Base-by-base conservation (phyloP, 2,797 vertebrate genomes). In the Cossypha niveicapilla region DNA sequence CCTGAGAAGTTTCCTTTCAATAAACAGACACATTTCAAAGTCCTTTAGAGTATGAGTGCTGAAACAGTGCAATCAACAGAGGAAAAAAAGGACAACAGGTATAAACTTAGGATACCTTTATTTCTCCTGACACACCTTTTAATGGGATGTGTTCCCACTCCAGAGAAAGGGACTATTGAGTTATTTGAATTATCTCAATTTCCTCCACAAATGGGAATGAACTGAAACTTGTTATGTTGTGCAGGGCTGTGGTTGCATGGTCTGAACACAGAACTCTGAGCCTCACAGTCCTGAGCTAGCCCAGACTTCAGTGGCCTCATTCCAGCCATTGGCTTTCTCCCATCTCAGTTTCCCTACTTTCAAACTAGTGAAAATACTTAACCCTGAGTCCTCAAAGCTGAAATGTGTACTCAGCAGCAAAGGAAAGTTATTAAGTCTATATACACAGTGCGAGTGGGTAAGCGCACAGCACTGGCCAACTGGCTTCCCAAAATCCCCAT, bases 1-100 rank as follows among this genome's bases (percentile, higher is more conserved):
- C 57, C 89, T 72, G 56, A 83, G 89, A 85, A 63, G 50, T 83
- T 95, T 94, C 90, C 61, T 89, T 93, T 76, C 56, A 82, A 76
- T 86, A 88, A 96, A 92, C 28, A 92, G 87, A 25, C 23, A 44
- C 7, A 0, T 85, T 58, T 47, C 60, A 72, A 86, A 76, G 57
- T 35, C 27, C 30, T 68, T 62, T 24, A 63, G 78, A 72, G 86
- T 7, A 2, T 18, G 39, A 44, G 9, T 66, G 66, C 53, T 70
- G 65, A 65, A 74, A 68, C 32, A 83, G 23, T 25, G 24, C 21
- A 22, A 65, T n/a, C 88, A 70, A 53, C 35, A 47, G 54, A 34
- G 22, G 22, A 3, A 11, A 73, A 74, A 48, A 68, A 11, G 25
- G 42, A n/a, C 0, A 0, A 22, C 34, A 60, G 50, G 65, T 85